Conservation (phyloP, 2,797 vertebrate genomes). For the Xenops minutus region DNA sequence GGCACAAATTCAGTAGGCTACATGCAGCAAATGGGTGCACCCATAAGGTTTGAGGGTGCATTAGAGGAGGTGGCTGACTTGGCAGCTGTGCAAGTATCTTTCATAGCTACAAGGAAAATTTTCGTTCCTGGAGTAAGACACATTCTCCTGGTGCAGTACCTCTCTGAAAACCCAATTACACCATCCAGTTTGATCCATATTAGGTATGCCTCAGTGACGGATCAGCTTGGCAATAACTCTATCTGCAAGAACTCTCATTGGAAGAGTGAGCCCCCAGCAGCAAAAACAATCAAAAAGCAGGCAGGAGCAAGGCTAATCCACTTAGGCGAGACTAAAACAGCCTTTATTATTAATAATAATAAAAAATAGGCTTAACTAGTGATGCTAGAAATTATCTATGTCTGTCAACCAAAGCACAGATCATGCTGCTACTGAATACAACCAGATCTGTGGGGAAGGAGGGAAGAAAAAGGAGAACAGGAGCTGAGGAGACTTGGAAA, state of each 20-base stretch:
- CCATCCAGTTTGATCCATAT: slow-evolving; percentile 32
- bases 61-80: not conserved
- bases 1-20: not conserved
- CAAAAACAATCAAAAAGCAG: slow-evolving; percentile 63
- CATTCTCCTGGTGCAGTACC: not conserved
- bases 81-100: not conserved
- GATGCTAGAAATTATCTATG: slow-evolving; percentile 50
- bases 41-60: not conserved
- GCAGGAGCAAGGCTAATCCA: slow-evolving; percentile 60
- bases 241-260: slow-evolving; percentile 9
- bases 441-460: not conserved
- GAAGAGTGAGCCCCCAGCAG: slow-evolving; percentile 53
- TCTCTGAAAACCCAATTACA: slow-evolving; percentile 52
- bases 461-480: not conserved
- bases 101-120: not conserved
- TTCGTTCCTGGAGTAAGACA: not conserved
- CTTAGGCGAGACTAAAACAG: slow-evolving; percentile 48
- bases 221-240: slow-evolving; percentile 45
- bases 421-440: not conserved
- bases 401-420: slow-evolving; percentile 33
- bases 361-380: slow-evolving; percentile 56
- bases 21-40: not conserved
- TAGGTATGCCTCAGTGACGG: slow-evolving; percentile 58
- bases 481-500: not conserved
- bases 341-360: slow-evolving; percentile 57